Conservation (phyloP, 92 coral and sea anemone species). For the Palythoa grandiflora region DNA sequence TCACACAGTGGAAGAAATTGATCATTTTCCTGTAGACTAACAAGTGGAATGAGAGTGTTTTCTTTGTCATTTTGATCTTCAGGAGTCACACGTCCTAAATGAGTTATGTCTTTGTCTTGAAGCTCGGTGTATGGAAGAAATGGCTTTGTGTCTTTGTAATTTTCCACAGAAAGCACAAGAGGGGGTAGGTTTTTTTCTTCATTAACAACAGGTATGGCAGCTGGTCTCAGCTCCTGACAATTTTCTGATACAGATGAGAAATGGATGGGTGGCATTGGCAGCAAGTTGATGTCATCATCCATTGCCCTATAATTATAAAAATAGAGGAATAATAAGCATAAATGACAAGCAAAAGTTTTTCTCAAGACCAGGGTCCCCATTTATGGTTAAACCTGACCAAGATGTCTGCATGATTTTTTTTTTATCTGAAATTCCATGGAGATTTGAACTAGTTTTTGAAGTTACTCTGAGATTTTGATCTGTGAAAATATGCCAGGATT, state of each 20-base stretch:
- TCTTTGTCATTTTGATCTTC: conserved; percentile 33
- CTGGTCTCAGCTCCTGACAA: neutral
- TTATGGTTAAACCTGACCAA: neutral
- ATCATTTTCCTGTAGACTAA: neutral
- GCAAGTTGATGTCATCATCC: neutral
- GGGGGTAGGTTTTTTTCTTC: neutral
- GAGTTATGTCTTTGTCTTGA: neutral
- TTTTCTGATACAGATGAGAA: neutral
- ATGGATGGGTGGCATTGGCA: conserved; percentile 9
- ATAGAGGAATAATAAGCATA: neutral
- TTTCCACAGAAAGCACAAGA: neutral
- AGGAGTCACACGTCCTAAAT: neutral
- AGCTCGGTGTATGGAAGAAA: neutral
- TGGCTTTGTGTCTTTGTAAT: neutral
- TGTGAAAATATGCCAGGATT: no score
- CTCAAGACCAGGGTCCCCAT: neutral
- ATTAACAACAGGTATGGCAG: neutral
- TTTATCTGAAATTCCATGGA: no score
- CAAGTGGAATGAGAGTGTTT: neutral
- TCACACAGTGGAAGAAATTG: neutral
- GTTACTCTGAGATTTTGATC: no score
- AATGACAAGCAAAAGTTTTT: neutral
- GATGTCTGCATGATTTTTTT: no score
- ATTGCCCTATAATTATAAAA: conserved; percentile 2
- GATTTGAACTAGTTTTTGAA: no score